Evolutionary conservation across 2,888 invertebrate genomes (phyloP).

Genomic region (Tenthredo scrophulariae): DNA sequence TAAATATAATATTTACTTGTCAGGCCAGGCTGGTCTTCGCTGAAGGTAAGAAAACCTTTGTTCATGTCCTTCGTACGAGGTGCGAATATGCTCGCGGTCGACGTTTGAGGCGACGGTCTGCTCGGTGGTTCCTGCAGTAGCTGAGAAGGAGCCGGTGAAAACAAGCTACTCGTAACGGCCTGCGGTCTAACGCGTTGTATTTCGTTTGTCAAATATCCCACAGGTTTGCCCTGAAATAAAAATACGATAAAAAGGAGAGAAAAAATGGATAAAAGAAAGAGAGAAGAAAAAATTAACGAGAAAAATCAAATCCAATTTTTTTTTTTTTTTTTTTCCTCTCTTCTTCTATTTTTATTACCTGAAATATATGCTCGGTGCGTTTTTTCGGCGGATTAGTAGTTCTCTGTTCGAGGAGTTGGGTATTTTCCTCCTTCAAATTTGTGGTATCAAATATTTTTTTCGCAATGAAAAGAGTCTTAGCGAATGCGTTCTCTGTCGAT

Average conservation of each 20-base stretch:
- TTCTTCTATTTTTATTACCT: not conserved
- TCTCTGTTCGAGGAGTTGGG: not conserved
- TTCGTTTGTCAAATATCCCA: slow-evolving; percentile 63
- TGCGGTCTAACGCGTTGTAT: slow-evolving; percentile 62
- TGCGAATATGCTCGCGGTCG: slow-evolving; percentile 88
- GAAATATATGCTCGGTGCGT: not conserved
- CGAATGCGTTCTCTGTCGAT: slow-evolving; percentile 50
- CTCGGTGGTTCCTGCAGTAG: slow-evolving; percentile 58
- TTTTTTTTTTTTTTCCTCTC: not conserved
- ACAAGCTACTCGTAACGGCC: slow-evolving; percentile 66
- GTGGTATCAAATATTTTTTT: slow-evolving; percentile 58
- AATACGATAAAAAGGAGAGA: not conserved
- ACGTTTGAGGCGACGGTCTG: slow-evolving; percentile 82
- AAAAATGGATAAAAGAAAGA: too few species aligned
- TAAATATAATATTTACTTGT: slow-evolving; percentile 86
- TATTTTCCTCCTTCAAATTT: slow-evolving; percentile 40
- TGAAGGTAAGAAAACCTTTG: slow-evolving; percentile 93
- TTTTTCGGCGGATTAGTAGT: not conserved
- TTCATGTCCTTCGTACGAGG: slow-evolving; percentile 95
- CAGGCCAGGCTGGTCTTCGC: slow-evolving; percentile 90
- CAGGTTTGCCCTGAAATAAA: slow-evolving; percentile 66
- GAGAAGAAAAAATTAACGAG: not conserved
- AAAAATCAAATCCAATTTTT: not conserved
- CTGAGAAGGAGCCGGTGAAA: slow-evolving; percentile 60
- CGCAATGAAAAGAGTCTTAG: slow-evolving; percentile 58